These are phyloP conservation scores for Drosophila anceps DNA, from an alignment of 2,888 invertebrate species.

Conservation along the genomic window DNA sequence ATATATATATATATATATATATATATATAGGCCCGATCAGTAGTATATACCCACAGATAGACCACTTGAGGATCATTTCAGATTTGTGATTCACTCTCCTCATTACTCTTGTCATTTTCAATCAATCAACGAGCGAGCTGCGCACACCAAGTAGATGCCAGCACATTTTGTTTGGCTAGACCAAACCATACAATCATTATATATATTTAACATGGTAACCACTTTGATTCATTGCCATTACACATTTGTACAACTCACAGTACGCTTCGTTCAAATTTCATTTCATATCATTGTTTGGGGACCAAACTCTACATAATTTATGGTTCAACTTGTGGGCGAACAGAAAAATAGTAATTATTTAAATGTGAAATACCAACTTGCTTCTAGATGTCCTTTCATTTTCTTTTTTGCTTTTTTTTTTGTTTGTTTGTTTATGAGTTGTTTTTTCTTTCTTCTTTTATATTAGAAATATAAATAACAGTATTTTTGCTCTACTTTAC, in stretches of 20 bases:
- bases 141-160: background rate
- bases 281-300: background rate
- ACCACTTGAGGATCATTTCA: background rate
- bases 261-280: background rate
- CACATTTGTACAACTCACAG: too few relatives aligned
- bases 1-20: background rate
- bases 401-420: too few relatives aligned
- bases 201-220: background rate
- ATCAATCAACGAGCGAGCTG: background rate
- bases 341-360: background rate
- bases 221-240: background rate
- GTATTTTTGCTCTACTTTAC: background rate
- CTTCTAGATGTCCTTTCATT: background rate
- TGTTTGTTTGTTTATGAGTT: too few relatives aligned
- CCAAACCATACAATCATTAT: background rate
- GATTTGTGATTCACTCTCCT: background rate
- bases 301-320: constrained; percentile 4
- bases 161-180: background rate
- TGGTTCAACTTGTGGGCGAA: too few relatives aligned
- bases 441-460: background rate
- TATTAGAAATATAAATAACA: background rate
- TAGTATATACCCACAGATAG: background rate
- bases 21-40: background rate
- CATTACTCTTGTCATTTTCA: background rate
- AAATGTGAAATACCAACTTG: background rate